Evolutionary conservation across 2,888 invertebrate species (phyloP).

Genomic region (Dendrolimus pini): DNA sequence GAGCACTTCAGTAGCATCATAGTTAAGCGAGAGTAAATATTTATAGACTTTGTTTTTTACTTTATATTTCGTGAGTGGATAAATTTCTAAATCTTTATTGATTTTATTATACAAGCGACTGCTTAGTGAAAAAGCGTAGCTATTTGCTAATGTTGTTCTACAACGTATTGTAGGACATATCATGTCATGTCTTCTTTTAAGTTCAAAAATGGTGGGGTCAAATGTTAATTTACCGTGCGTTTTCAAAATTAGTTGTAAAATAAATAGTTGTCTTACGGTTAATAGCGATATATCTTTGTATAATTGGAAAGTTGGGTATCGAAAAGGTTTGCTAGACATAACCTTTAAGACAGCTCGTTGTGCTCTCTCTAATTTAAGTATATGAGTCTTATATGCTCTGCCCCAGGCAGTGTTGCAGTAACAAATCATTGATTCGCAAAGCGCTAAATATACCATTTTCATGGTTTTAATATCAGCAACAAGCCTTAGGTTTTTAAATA

Average conservation of each 20-base stretch:
- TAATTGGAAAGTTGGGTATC: neutral
- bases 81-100: no score
- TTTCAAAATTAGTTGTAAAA: neutral
- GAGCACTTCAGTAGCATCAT: no score
- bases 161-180: no score
- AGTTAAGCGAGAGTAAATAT: no score
- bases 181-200: no score
- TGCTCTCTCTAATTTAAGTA: neutral
- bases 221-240: no score
- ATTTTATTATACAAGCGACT: no score
- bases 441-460: constrained; percentile 3
- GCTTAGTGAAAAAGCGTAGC: no score
- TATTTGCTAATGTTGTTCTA: no score
- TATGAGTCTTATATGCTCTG: constrained; percentile 1
- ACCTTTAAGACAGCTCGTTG: neutral
- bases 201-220: no score
- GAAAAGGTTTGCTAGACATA: neutral
- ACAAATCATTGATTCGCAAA: constrained; percentile 6
- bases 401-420: constrained; percentile 6
- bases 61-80: no score
- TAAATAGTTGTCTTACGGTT: neutral
- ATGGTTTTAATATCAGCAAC: constrained; percentile 1
- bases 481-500: neutral
- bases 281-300: neutral
- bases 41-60: no score